phyloP scores from a whole-genome alignment of 2,888 invertebrate species.

The Bhutanitis thaidina region DNA sequence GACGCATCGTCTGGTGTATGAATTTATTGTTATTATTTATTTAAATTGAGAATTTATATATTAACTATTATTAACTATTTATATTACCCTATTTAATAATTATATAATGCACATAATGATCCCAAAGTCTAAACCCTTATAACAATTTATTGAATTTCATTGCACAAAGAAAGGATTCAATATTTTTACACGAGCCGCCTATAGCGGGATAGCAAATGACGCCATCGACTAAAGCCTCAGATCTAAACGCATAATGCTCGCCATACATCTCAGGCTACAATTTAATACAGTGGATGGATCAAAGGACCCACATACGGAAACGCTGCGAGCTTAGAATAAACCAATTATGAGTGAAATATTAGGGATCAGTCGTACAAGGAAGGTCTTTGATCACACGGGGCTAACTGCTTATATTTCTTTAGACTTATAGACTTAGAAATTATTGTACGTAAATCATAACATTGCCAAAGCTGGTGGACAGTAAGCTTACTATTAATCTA shows the following conservation, averaged over 20 bases:
- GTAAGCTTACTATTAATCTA: neutral
- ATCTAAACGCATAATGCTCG: constrained; percentile 65
- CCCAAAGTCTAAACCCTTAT: no score
- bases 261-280: constrained; percentile 70
- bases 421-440: no score
- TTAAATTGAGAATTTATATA: no score
- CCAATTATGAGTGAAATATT: constrained; percentile 81
- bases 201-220: constrained; percentile 49
- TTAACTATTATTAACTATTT: no score
- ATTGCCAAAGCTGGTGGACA: constrained; percentile 26
- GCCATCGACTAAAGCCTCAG: constrained; percentile 61
- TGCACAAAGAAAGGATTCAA: constrained; percentile 6
- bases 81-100: no score
- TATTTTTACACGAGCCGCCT: constrained; percentile 20
- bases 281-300: constrained; percentile 76
- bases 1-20: no score
- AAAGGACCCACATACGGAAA: constrained; percentile 73
- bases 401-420: constrained; percentile 68
- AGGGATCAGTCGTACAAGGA: constrained; percentile 70
- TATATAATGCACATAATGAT: no score
- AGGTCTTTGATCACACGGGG: constrained; percentile 70
- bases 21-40: no score
- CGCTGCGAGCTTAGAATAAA: constrained; percentile 76
- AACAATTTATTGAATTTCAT: neutral
- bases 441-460: constrained; percentile 58